These are phyloP conservation scores for Silurus meridionalis DNA, from an alignment of 2,113 vertebrate species.

Conservation along the genomic window DNA sequence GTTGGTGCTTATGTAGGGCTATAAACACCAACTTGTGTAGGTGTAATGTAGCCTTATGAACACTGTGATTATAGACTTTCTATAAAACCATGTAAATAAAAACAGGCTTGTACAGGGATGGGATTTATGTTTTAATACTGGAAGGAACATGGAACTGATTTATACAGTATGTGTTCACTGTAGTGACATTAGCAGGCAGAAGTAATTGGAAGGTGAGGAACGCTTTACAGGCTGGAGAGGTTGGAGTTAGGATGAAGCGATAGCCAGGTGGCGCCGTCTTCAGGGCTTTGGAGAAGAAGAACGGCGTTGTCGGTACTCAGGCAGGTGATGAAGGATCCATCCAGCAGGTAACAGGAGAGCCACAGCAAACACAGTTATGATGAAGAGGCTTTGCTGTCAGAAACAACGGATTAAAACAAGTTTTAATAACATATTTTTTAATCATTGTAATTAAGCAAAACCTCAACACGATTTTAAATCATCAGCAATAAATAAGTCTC, in stretches of 20 bases:
- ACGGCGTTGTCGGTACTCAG: conserved; percentile 66
- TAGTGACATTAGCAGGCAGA: conserved; percentile 41
- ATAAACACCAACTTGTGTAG: neutral
- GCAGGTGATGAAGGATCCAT: conserved; percentile 75
- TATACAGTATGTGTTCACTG: conserved; percentile 15
- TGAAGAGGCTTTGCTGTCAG: conserved; percentile 74
- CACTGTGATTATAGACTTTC: neutral
- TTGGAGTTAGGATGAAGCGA: neutral
- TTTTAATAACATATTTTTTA: neutral
- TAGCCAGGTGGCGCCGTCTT: neutral
- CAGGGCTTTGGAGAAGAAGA: conserved; percentile 30
- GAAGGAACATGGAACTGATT: conserved; percentile 12
- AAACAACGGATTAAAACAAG: conserved; percentile 16
- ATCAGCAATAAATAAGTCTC: too few relatives aligned
- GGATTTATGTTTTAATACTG: conserved; percentile 40
- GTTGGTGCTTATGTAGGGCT: neutral
- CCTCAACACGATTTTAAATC: too few relatives aligned
- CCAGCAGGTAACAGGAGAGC: conserved; percentile 72
- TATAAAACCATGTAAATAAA: neutral
- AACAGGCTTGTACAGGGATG: neutral
- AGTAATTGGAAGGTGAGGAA: conserved; percentile 34
- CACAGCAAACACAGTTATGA: conserved; percentile 72
- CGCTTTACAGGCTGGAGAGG: conserved; percentile 28
- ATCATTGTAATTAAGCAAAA: too few relatives aligned
- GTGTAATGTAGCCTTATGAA: neutral